Base-by-base conservation (phyloP, 1,140 invertebrate species). In the Cydia fagiglandana region DNA sequence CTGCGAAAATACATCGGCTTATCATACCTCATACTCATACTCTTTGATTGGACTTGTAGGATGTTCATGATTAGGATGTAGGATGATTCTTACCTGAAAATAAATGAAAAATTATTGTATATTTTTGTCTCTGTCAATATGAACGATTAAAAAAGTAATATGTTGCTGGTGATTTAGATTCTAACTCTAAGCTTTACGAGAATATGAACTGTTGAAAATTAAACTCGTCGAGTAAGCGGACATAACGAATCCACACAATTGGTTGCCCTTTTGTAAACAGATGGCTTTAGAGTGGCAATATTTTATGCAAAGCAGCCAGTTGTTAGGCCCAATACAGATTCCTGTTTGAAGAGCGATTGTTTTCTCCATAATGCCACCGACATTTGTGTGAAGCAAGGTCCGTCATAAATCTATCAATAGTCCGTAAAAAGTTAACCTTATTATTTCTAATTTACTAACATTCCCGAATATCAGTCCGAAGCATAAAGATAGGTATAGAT, bases 41-140 rank as follows among this genome's bases (percentile, higher is more conserved):
- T 34, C 64, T 12, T 24, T 17, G 4, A 28, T 64, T 24, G 20
- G 13, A 15, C 64, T 38, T 68, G 24, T 4, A 68, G 12, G 64
- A n/a, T 64, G 10, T 28, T 68, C 10, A 15, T 24, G 17, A n/a
- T n/a, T n/a, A n/a, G n/a, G n/a, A n/a, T n/a, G n/a, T n/a, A n/a
- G n/a, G n/a, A n/a, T n/a, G 17, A 64, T 68, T 68, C 64, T 68
- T 68, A 68, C 64, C 64, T 68, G 64, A 38, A 68, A 68, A 34
- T 5, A 68, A 34, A 68, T 2, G n/a, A 56, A 56, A 56, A 9
- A 17, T 1, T 56, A 45, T 13, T 45, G 41, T 45, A 3, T 45
- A 45, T 45, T 12, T 45, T 45, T 13, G 9, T 45, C 41, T 13
- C 41, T 45, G 41, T 45, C 41, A 45, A 45, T 45, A 13, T 45